A percentile compares a stretch with the other conserved stretches of the same genome.
These are phyloP conservation scores for Stigmatopora nigra DNA, from an alignment of 2,113 vertebrate genomes.

Conservation along the genomic window DNA sequence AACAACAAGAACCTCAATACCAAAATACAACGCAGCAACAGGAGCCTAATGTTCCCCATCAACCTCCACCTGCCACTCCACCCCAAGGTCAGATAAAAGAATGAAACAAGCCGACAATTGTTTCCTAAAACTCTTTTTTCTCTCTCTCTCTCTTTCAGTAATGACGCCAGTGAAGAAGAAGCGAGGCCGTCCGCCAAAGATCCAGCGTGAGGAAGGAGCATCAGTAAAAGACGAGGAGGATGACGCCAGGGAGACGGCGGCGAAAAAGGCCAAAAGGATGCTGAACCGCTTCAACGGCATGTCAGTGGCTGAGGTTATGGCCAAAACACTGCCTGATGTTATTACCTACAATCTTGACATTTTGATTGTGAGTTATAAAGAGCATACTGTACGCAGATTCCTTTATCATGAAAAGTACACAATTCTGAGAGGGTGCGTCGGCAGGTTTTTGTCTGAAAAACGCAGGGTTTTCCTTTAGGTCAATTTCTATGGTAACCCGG, in stretches of 20 bases:
- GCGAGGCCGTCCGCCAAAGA: conserved; percentile 74
- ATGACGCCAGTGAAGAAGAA: conserved; percentile 79
- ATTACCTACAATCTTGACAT: conserved; percentile 92
- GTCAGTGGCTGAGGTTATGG: conserved; percentile 87
- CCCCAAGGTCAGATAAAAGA: conserved; percentile 34
- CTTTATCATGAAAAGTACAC: background rate
- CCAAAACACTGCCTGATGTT: conserved; percentile 91
- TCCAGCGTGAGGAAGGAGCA: conserved; percentile 68
- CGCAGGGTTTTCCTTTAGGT: conserved; percentile 7
- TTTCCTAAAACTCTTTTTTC: background rate
- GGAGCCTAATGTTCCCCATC: conserved; percentile 21
- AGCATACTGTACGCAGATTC: background rate
- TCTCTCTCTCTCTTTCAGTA: background rate
- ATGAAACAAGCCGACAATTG: no score
- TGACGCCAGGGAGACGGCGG: conserved; percentile 54
- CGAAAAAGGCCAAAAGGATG: conserved; percentile 87
- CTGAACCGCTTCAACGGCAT: conserved; percentile 94
- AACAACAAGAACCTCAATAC: background rate
- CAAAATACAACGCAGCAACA: background rate
- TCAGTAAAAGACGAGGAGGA: conserved; percentile 79
- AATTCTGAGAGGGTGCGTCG: background rate
- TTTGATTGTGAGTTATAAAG: conserved; percentile 82
- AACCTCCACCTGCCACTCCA: conserved; percentile 24
- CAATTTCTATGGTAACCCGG: conserved; percentile 32
- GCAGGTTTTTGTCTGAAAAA: conserved; percentile 7